Conservation (phyloP, 1,140 invertebrate species). For the Atta texana region DNA sequence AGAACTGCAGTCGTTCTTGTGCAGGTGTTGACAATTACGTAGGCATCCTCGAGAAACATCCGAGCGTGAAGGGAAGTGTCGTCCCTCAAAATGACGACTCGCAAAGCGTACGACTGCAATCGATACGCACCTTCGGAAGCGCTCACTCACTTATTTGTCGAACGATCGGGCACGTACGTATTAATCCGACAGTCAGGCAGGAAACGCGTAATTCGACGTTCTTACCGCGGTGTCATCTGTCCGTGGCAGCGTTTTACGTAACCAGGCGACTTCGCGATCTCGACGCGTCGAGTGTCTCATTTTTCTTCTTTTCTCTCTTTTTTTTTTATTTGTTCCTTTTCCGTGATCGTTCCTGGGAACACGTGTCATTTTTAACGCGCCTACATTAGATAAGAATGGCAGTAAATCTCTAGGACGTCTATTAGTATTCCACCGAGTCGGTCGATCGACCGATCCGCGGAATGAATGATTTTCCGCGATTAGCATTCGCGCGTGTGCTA, state of each 20-base stretch:
- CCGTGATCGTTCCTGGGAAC: constrained; percentile 22
- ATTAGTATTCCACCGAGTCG: constrained; percentile 64
- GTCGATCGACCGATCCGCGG: constrained; percentile 62
- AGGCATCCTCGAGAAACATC: constrained; percentile 13
- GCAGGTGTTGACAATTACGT: background rate
- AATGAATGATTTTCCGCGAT: constrained; percentile 63
- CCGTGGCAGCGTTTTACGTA: constrained; percentile 73
- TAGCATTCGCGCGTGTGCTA: constrained; percentile 53
- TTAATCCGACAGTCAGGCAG: constrained; percentile 62
- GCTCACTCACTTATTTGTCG: constrained; percentile 34
- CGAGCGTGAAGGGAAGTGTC: constrained; percentile 27
- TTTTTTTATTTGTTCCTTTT: background rate
- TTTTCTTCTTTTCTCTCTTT: constrained; percentile 34
- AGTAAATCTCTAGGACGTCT: constrained; percentile 56
- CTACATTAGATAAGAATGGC: constrained; percentile 63
- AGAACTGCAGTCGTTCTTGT: background rate
- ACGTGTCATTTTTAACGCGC: constrained; percentile 64
- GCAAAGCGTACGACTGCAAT: constrained; percentile 32
- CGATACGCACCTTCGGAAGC: constrained; percentile 23
- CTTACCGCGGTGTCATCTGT: constrained; percentile 72
- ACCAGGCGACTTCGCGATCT: constrained; percentile 57
- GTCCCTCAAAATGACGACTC: constrained; percentile 13
- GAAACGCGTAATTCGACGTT: constrained; percentile 75
- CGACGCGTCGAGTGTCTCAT: constrained; percentile 22
- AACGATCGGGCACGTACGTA: constrained; percentile 61